Conservation (phyloP, 1,140 invertebrate species). For the Magallana ariakensis region DNA sequence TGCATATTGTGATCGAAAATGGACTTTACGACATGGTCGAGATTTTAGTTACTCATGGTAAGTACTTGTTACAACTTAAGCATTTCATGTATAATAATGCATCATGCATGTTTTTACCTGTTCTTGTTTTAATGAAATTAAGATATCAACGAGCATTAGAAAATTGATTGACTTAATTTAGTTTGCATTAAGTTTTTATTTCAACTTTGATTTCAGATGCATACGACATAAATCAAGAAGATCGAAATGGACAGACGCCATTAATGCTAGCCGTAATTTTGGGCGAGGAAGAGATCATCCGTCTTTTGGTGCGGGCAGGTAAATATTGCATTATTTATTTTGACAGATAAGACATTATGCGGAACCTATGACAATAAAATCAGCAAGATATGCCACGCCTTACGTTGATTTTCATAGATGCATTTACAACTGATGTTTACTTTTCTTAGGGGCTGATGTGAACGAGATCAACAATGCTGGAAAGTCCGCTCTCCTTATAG, state of each 20-base stretch:
- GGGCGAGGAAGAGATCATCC: slow-evolving; percentile 44
- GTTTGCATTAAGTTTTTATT: not conserved
- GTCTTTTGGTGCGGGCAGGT: slow-evolving; percentile 47
- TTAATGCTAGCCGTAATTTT: slow-evolving; percentile 48
- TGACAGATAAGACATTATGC: no score
- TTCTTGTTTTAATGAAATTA: no score
- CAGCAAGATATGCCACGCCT: no score
- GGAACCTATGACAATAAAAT: no score
- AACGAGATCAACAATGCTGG: slow-evolving; percentile 42
- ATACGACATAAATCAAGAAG: slow-evolving; percentile 34
- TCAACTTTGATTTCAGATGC: not conserved
- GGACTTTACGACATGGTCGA: slow-evolving; percentile 36
- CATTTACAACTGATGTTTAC: not conserved
- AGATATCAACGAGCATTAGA: no score
- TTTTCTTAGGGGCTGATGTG: slow-evolving; percentile 28
- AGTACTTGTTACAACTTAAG: not conserved
- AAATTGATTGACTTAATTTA: no score
- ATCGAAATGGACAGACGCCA: slow-evolving; percentile 46
- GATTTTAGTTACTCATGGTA: slow-evolving; percentile 2
- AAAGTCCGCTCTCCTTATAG: slow-evolving; percentile 41
- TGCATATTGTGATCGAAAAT: slow-evolving; percentile 18
- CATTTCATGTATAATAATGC: not conserved
- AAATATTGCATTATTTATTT: not conserved
- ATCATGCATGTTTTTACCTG: no score
- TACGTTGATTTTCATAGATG: no score